Evolutionary conservation across 1,140 invertebrate species (phyloP).

Genomic region (Melitaea cinxia): DNA sequence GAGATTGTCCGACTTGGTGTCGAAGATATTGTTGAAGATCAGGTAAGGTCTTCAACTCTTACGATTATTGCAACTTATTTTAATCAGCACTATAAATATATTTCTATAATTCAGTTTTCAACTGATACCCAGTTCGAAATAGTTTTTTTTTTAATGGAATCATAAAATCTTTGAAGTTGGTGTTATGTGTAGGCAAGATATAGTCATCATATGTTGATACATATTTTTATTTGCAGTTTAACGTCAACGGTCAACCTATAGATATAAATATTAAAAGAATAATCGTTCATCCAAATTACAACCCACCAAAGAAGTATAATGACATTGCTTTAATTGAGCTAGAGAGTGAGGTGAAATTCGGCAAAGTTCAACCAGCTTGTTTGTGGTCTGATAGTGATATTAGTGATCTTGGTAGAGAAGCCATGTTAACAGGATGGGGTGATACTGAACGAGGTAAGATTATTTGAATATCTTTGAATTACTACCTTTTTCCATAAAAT

Average conservation of each 20-base stretch:
- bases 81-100: too few species aligned
- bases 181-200: background rate
- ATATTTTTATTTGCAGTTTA: conserved; percentile 28
- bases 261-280: conserved; percentile 39
- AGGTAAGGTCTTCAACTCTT: background rate
- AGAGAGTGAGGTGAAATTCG: conserved; percentile 27
- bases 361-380: conserved; percentile 45
- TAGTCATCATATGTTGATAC: background rate
- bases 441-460: conserved; percentile 46
- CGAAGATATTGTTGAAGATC: conserved; percentile 32
- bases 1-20: conserved; percentile 42
- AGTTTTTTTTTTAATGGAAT: too few species aligned
- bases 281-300: conserved; percentile 37
- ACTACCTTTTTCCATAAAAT: too few species aligned
- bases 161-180: too few species aligned
- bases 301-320: conserved; percentile 38
- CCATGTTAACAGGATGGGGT: conserved; percentile 53
- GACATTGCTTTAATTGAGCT: conserved; percentile 48
- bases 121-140: too few species aligned
- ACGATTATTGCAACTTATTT: background rate
- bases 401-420: conserved; percentile 37
- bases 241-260: conserved; percentile 16
- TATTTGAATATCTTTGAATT: background rate
- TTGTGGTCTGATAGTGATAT: conserved; percentile 72
- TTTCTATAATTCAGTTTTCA: too few species aligned